These are phyloP conservation scores for Sinodicranocentrus sp. DNA, from an alignment of 2,888 invertebrate species.

Conservation along the genomic window DNA sequence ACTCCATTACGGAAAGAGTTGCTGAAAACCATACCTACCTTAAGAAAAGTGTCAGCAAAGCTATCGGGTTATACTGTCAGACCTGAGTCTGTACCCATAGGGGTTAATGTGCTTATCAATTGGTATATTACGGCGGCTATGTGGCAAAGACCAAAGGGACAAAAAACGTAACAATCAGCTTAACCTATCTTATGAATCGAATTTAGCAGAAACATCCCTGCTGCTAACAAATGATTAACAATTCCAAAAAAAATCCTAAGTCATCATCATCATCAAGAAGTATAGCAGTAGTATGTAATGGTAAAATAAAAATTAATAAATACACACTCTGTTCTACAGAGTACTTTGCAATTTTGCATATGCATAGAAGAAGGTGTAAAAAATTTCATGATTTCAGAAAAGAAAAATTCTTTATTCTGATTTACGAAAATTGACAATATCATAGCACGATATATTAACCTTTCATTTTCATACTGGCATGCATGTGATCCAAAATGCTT, in stretches of 20 bases:
- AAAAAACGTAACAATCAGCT: no score
- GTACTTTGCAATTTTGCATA: no score
- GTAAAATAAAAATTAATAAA: no score
- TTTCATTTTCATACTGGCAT: conserved; percentile 66
- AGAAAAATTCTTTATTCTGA: not conserved
- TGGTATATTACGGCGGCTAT: conserved; percentile 66
- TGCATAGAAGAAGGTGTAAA: no score
- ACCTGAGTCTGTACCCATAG: conserved; percentile 58
- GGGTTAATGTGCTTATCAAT: conserved; percentile 59
- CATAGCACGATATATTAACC: not conserved
- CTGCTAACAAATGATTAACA: no score
- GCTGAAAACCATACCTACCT: conserved; percentile 37
- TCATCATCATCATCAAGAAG: no score
- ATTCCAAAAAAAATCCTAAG: no score
- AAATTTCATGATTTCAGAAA: not conserved
- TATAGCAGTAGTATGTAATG: no score
- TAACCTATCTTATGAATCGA: no score
- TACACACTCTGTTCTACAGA: no score
- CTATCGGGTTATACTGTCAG: conserved; percentile 57
- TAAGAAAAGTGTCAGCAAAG: conserved; percentile 58
- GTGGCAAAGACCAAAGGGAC: conserved; percentile 70
- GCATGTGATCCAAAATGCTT: conserved; percentile 87
- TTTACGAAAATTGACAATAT: not conserved
- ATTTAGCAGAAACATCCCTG: no score
- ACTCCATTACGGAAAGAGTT: conserved; percentile 53